Base-by-base conservation (phyloP, 2,888 invertebrate genomes). In the Zootermopsis nevadensis region DNA sequence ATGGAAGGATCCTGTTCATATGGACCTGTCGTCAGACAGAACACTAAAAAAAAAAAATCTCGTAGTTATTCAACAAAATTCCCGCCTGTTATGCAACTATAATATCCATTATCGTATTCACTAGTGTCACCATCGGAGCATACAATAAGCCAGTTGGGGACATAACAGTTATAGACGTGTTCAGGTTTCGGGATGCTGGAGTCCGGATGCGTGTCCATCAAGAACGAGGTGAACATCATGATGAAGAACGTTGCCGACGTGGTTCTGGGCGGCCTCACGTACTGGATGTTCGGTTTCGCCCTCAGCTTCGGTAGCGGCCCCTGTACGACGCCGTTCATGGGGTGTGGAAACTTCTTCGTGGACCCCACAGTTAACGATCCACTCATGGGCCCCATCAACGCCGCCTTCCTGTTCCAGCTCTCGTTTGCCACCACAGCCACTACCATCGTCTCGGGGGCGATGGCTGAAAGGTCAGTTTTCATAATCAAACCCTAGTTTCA, bases 161-260 rank as follows among this genome's bases (percentile, higher is more conserved):
- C 42, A 42, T 15, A 1, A 22, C 12, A 60, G 27, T 22, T 27
- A 27, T 27, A 27, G 0, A 27, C 27, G 15, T 66, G 66, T 66
- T 6, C 87, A 97, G 97, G 98, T 33, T 98, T 98, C 87, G 98
- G 98, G 0, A 95, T 98, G 94, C 89, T 98, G 86, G 98, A 98
- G 89, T 97, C 97, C 0, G 98, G 98, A 1, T 96, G 96, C 87
- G 98, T 98, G 0, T 97, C 97, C 0, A 92, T 96, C 81, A 97
- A 98, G 90, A 98, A 98, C 88, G 98, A 98, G 91, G 97, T 97
- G 0, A 98, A 98, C 89, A 98, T 99, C 84, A 98, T 98, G 98
- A 97, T 98, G 95, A 98, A 98, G 89, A 98, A 98, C 88, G 94
- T 97, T 0, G 96, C 97, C 0, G 98, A 98, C 87, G 97, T 98